Evolutionary conservation across 2,113 vertebrate species (phyloP), one percentile per base, ranked within the genome.

Genomic region (Percina caprodes): DNA sequence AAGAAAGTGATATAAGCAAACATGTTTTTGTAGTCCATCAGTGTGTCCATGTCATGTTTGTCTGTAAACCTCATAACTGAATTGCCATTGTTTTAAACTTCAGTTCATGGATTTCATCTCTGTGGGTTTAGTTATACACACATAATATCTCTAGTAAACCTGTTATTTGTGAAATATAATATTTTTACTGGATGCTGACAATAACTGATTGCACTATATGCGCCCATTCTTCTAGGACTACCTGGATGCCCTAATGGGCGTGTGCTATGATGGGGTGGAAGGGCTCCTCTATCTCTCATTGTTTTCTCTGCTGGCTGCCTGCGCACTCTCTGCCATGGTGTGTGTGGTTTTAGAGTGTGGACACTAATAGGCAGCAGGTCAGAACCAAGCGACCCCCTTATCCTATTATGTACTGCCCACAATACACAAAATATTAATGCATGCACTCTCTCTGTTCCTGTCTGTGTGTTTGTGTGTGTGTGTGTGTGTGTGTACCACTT

Each of bases 251-350:
- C 93, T 99, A 35, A 89, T 97, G 0, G 98, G 98, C 18, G 72
- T 98, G 90, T 99, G 98, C 92, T 99, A 98, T 0, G 97, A 99
- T 0, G 97, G 98, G 5, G 95, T 99, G 21, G 97, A 99, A 91
- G 98, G 98, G 13, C 91, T 99, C 87, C 96, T 99, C 55, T 99
- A 96, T 92, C 96, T 99, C 1, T 93, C 95, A 74, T 95, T 99
- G 88, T 99, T 97, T 94, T 99, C 98, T 15, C 82, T 99, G 74
- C 93, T 99, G 94, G 96, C 96, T 0, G 95, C 95, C 2, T 80
- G 95, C 23, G 93, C 96, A 46, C 97, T 98, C 93, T 96, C 96
- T 66, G 91, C 91, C 73, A 91, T 99, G 94, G 94, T 97, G 89
- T 98, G 97, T 2, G 90, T 91, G 0, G 89, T 94, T 2, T 97